Base-by-base conservation (phyloP, 2,113 vertebrate species). In the Pterocles orientalis region DNA sequence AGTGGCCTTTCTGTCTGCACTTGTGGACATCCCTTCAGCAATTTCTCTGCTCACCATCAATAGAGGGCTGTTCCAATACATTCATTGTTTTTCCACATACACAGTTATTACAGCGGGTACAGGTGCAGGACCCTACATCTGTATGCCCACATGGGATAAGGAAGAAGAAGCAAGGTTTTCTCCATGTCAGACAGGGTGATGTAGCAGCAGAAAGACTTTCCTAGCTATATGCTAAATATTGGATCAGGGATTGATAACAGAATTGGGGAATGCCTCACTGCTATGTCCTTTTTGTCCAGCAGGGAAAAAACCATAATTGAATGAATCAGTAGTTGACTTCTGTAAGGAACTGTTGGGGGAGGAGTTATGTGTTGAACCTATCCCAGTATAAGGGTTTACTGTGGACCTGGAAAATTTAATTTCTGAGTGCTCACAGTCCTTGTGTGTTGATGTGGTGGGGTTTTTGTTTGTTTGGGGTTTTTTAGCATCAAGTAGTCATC, bases 31-130 rank as follows among this genome's bases (percentile, higher is more conserved):
- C 28, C 18, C 18, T 80, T 77, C 54, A 72, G 34, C 41, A 43
- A 1, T 18, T 2, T 0, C 28, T 70, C n/a, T 81, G 45, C n/a
- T 70, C 3, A 0, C 19, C 36, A 28, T 36, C 17, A 19, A 6
- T 2, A 86, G 53, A 56, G 58, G 26, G 10, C 26, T 45, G 29
- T 61, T 91, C 33, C 31, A 15, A 34, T 14, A 3, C 3, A 4
- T 48, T 39, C 3, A 2, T 10, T 25, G 26, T 20, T 65, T 89
- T 83, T 21, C 36, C 54, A 45, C 7, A 7, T 2, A 14, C 12
- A 16, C 6, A 39, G 9, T 23, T 53, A 20, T 25, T 64, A 41
- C 15, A 70, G 64, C 36, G 4, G 12, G n/a, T 65, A 12, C 45
- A 54, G 36, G 14, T 26, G 28, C 33, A 72, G 39, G 34, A 13